Evolutionary conservation across 2,888 invertebrate species (phyloP), one percentile per base, ranked within the genome.

Genomic region (Drosophila kambysellisi): DNA sequence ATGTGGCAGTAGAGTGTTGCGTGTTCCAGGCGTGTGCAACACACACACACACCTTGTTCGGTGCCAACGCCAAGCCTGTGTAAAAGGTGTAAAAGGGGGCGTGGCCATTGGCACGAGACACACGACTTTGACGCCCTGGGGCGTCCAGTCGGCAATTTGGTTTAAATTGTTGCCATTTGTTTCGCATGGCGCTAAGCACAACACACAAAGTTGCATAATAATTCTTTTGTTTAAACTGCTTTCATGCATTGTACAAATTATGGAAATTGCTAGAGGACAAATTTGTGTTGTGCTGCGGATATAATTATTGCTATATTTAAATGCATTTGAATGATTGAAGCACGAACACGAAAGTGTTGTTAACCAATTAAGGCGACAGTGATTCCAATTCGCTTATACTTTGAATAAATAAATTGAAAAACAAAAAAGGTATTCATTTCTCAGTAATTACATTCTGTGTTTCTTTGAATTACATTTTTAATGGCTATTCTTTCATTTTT

Each of bases 81-180:
- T 25, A 62, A 63, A 77, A 85, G 89, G 88, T 89, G 85, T 89
- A 89, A 85, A 86, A 82, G 32, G 56, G 69, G 85, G 85, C 85
- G 89, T 89, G 89, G 67, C 67, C 57, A 63, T 50, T 77, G 67
- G 80, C 77, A 77, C 80, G 74, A 81, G 61, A 57, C 78, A 57
- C 78, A 63, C 77, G 76, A 60, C 67, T 72, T 80, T 73, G 70
- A 74, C 75, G 74, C 89, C 69, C 62, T 52, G 72, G 84, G 88
- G 88, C 75, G 82, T 74, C 75, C 84, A 78, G 80, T 70, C 70
- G 61, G 89, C 90, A 85, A 85, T 85, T 85, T 87, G 78, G 70
- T 82, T 85, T 84, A 87, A 85, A 89, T 87, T 87, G 84, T 84
- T 89, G 85, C 88, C 89, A 89, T 89, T 85, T 89, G 85, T 89